phyloP scores from a whole-genome alignment of 1,140 invertebrate species.

The Linepithema humile region DNA sequence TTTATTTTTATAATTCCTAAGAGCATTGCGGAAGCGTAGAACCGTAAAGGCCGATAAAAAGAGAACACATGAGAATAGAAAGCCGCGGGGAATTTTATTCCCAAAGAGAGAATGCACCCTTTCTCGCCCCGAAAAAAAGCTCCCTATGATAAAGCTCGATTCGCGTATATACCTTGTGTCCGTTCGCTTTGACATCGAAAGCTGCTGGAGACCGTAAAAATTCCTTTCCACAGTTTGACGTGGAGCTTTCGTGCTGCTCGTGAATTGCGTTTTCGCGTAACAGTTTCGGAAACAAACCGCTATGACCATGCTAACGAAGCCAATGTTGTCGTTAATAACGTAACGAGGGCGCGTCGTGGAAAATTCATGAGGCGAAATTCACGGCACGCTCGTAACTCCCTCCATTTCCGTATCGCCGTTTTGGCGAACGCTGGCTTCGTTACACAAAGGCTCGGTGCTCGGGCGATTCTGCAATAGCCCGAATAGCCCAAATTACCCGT shows the following conservation, averaged over 20 bases:
- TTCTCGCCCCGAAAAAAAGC: neutral
- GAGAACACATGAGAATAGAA: neutral
- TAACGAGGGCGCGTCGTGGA: neutral
- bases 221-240: neutral
- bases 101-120: neutral
- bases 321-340: constrained; percentile 21
- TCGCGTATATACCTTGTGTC: neutral
- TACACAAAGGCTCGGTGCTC: constrained; percentile 4
- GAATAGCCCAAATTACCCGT: constrained; percentile 13
- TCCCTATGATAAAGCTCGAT: neutral
- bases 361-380: constrained; percentile 40
- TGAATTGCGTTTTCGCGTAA: neutral
- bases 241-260: neutral
- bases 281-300: neutral
- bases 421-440: constrained; percentile 1
- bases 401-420: neutral
- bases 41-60: neutral
- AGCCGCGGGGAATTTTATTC: neutral
- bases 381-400: neutral
- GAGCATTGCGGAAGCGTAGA: neutral
- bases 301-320: neutral
- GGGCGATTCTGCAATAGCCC: neutral
- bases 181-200: neutral
- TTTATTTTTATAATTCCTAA: constrained; percentile 44
- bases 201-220: neutral